phyloP scores from a whole-genome alignment of 2,797 vertebrate species.

The Lepus oiostolus region DNA sequence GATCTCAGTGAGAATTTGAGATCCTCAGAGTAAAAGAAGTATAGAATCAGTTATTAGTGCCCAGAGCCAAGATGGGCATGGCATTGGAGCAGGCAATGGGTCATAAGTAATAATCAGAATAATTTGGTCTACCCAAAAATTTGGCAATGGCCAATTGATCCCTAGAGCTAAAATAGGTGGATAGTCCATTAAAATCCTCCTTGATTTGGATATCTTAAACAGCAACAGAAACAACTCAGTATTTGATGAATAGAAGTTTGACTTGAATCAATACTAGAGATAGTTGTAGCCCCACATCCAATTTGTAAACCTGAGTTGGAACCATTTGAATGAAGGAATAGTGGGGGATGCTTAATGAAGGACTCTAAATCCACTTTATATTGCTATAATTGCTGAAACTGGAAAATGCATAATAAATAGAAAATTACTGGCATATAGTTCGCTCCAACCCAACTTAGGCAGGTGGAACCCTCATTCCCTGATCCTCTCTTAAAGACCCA shows the following conservation, averaged over 20 bases:
- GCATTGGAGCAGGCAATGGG: background rate
- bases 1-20: background rate
- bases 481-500: background rate
- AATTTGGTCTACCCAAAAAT: constrained; percentile 38
- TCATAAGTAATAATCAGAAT: constrained; percentile 12
- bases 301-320: background rate
- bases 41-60: background rate
- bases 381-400: background rate
- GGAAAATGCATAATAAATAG: background rate
- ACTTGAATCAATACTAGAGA: background rate
- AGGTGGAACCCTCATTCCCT: background rate
- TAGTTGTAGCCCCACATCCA: background rate
- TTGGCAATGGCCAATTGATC: background rate
- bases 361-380: background rate
- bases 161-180: background rate
- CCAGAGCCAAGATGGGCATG: background rate
- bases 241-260: background rate
- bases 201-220: background rate
- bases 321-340: background rate
- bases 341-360: background rate
- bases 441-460: background rate
- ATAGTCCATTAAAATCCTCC: background rate
- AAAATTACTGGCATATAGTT: background rate
- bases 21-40: background rate
- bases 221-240: background rate